Conservation (phyloP, 2,888 invertebrate genomes). For the Chrysomela aeneicollis region DNA sequence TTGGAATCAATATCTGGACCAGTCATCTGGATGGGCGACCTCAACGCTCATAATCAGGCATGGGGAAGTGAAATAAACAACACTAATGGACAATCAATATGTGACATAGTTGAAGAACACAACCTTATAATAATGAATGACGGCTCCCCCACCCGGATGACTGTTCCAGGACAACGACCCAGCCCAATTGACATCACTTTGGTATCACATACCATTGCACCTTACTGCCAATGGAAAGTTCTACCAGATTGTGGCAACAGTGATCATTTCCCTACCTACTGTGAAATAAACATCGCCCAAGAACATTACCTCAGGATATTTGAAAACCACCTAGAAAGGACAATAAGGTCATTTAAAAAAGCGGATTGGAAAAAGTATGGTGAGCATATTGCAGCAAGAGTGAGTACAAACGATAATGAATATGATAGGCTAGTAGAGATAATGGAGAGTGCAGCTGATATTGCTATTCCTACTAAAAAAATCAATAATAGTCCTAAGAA, state of each 20-base stretch:
- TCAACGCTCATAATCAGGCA: neutral
- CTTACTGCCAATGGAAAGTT: conserved; percentile 9
- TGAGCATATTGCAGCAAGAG: too few relatives aligned
- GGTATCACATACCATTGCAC: neutral
- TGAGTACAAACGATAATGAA: too few relatives aligned
- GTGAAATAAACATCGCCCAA: neutral
- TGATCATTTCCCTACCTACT: conserved; percentile 9
- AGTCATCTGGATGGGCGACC: neutral
- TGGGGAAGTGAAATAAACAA: too few relatives aligned
- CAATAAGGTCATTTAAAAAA: too few relatives aligned
- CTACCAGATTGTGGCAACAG: neutral
- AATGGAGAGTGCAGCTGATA: neutral
- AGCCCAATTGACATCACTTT: neutral
- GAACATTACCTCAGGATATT: too few relatives aligned
- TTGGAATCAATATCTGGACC: neutral
- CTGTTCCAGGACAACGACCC: neutral
- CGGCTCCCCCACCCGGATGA: conserved; percentile 12
- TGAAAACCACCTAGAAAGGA: too few relatives aligned
- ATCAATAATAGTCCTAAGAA: neutral
- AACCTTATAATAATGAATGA: neutral
- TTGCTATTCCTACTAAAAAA: too few relatives aligned
- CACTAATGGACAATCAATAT: too few relatives aligned
- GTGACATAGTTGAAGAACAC: too few relatives aligned
- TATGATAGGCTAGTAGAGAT: neutral
- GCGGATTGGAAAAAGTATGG: too few relatives aligned